Evolutionary conservation across 2,888 invertebrate species (phyloP), one percentile per base, ranked within the genome.

Genomic region (Serripes groenlandicus): DNA sequence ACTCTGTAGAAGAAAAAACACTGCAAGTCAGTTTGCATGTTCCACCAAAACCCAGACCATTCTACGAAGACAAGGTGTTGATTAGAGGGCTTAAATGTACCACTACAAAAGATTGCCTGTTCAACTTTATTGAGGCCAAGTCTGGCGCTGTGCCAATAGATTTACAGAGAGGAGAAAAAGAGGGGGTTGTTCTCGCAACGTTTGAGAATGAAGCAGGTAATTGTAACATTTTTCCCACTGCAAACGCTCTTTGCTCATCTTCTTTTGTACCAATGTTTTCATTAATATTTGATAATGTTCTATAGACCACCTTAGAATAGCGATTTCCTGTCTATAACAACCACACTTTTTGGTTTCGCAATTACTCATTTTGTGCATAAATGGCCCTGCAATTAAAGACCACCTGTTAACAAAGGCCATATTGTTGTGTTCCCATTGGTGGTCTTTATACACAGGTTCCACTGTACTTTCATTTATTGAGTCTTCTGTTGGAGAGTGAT

Each of bases 111-210:
- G 78, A 78, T 23, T 60, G 74, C 7, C 37, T 81, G 26, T 66
- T 75, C 26, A 80, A 78, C 34, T 81, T 81, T 30, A 56, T 78
- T 15, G 78, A 84, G 56, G 78, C 75, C 15, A 74, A 71, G 68
- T 58, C 71, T 18, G 75, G 68, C 23, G 30, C 58, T 18, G 42
- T 70, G 1, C 70, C 76, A 4, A 23, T 23, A 26, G 34, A 56
- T 26, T n/a, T 58, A 9, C 26, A 23, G 37, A 37, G 35, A 52
- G 76, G 76, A 49, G 76, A 69, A 7, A 60, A 58, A n/a, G 70
- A 76, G 21, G 76, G 70, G 5, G 69, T 69, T 21, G 60, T 58
- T n/a, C 26, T 76, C n/a, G 70, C 70, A 1, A 70, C 60, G 18
- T 76, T 76, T 60, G 70, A 76, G 28, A 49, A 37, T 9, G 5